These are phyloP conservation scores for Thecocarcelia acutangulata DNA, from an alignment of 2,888 invertebrate species.

Conservation along the genomic window DNA sequence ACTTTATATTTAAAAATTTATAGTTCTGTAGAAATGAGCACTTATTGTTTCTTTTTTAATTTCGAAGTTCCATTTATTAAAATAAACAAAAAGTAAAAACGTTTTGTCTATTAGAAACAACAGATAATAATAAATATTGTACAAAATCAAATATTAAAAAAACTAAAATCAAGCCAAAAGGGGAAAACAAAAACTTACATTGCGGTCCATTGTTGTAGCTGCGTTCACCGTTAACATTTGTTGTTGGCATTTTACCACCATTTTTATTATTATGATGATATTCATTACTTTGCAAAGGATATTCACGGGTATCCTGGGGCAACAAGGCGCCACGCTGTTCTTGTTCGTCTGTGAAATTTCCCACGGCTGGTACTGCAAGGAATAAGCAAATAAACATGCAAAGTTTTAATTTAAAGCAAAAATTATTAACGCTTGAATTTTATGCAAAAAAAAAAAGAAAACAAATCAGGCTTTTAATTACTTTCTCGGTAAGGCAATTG, in stretches of 20 bases:
- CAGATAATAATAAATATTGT: constrained; percentile 2
- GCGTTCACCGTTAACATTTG: constrained; percentile 72
- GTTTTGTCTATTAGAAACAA: not conserved
- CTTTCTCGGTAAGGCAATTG: too few species aligned
- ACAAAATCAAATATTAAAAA: constrained; percentile 16
- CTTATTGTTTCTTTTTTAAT: too few species aligned
- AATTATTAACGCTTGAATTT: not conserved
- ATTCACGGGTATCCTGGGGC: constrained; percentile 83
- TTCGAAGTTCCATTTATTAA: too few species aligned
- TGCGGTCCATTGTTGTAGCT: constrained; percentile 78
- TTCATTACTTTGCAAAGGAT: constrained; percentile 86
- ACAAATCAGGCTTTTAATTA: too few species aligned
- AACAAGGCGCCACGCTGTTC: constrained; percentile 77
- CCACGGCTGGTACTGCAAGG: constrained; percentile 83
- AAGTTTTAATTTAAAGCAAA: not conserved
- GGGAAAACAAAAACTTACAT: constrained; percentile 73
- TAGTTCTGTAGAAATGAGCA: not conserved
- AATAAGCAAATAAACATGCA: constrained; percentile 17
- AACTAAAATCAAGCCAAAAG: not conserved
- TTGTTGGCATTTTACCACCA: constrained; percentile 71
- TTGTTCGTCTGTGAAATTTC: constrained; percentile 85
- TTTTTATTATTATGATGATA: constrained; percentile 82
- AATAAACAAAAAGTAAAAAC: too few species aligned
- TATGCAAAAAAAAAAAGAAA: not conserved
- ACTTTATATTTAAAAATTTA: not conserved